Percentiles rank a stretch among this genome's conserved stretches.
These are phyloP conservation scores for Pachycephala philippinensis DNA, from an alignment of 2,113 vertebrate species.

Conservation along the genomic window DNA sequence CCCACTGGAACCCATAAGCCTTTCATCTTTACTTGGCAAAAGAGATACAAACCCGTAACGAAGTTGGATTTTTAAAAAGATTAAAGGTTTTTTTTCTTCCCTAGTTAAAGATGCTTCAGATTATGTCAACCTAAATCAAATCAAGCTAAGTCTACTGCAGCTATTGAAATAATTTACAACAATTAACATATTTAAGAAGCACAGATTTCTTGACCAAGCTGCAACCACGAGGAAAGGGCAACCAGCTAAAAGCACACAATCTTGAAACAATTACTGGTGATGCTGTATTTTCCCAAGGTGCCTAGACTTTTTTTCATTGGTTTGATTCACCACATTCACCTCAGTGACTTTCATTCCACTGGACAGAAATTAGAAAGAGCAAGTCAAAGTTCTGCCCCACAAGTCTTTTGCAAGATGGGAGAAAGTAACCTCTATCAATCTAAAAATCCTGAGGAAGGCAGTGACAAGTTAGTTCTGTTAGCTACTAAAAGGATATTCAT, in stretches of 20 bases:
- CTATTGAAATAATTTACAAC: background rate
- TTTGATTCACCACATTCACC: background rate
- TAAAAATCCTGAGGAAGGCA: background rate
- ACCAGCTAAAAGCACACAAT: background rate
- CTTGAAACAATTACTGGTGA: background rate
- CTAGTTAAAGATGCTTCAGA: background rate
- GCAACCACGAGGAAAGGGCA: background rate
- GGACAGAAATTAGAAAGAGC: background rate
- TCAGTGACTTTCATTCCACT: background rate
- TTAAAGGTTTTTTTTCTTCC: background rate
- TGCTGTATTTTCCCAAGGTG: background rate
- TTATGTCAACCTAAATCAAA: background rate
- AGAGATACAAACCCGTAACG: background rate
- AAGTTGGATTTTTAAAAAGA: background rate
- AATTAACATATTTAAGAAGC: background rate
- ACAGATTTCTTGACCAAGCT: background rate
- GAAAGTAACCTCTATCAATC: background rate
- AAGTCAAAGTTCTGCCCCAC: background rate
- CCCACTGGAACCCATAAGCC: background rate
- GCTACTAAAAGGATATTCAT: background rate
- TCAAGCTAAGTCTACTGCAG: background rate
- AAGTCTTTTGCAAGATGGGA: background rate
- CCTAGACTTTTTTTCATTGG: background rate
- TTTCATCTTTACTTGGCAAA: background rate
- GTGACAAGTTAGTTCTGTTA: background rate